Conservation (phyloP, 2,797 vertebrate species). For the Rhynchotus rufescens region DNA sequence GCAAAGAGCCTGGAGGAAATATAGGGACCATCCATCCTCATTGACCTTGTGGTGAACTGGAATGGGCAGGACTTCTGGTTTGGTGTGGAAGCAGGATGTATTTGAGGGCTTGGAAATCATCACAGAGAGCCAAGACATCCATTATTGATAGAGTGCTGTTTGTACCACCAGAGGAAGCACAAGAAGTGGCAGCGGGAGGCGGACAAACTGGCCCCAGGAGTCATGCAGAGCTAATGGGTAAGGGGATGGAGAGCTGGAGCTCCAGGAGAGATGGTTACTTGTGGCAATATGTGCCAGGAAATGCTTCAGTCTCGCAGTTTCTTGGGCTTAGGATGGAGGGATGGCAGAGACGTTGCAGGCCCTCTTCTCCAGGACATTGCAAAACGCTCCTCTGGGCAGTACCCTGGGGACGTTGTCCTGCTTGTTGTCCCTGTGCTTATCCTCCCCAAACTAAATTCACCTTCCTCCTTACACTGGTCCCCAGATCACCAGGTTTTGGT, state of each 20-base stretch:
- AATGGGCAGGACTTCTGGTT: background rate
- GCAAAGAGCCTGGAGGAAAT: background rate
- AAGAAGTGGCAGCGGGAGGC: background rate
- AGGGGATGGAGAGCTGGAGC: background rate
- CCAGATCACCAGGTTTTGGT: background rate
- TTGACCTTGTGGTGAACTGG: background rate
- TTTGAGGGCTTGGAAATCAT: background rate
- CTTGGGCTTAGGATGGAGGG: background rate
- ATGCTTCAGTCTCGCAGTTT: background rate
- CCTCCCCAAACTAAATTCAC: background rate
- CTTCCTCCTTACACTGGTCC: background rate
- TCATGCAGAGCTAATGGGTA: background rate
- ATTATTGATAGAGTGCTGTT: background rate
- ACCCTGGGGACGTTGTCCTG: accelerated
- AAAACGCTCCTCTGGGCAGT: background rate
- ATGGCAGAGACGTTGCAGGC: background rate
- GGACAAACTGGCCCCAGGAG: background rate
- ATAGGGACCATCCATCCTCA: background rate
- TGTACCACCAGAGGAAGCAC: background rate
- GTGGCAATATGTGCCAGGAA: background rate
- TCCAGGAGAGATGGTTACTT: background rate
- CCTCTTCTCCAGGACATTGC: background rate
- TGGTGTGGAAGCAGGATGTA: background rate
- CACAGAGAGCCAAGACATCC: background rate
- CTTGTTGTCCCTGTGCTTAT: background rate